phyloP scores from a whole-genome alignment of 2,113 vertebrate genomes.

The Otus sunia region DNA sequence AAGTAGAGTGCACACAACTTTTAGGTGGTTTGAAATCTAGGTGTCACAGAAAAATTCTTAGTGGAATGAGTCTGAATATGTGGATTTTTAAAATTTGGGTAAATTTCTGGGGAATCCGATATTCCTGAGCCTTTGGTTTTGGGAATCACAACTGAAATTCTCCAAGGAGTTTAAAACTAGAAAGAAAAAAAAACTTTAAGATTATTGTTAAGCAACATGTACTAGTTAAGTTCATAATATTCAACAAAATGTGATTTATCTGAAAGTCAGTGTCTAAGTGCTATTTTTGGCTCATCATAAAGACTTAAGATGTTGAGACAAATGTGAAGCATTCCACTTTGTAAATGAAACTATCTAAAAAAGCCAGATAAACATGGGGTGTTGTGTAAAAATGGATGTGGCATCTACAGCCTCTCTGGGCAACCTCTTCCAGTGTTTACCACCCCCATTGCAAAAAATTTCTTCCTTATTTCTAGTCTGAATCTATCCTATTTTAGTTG shows the following conservation, averaged over 20 bases:
- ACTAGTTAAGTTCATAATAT: neutral
- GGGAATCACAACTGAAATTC: neutral
- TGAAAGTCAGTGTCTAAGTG: neutral
- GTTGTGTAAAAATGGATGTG: neutral
- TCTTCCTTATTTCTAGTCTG: neutral
- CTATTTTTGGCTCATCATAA: neutral
- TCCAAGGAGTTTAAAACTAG: neutral
- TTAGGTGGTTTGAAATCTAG: neutral
- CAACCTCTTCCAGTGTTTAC: neutral
- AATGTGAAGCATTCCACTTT: rapidly evolving
- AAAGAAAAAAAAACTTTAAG: neutral
- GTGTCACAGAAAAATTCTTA: neutral
- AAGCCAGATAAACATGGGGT: rapidly evolving
- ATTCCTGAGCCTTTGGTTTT: neutral
- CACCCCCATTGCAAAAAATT: neutral
- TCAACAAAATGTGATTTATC: neutral
- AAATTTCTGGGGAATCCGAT: neutral
- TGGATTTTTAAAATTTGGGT: neutral
- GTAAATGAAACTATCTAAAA: neutral
- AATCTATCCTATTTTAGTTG: neutral
- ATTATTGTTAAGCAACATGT: neutral
- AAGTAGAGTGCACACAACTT: neutral
- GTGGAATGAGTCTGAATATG: neutral
- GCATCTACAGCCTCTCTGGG: neutral
- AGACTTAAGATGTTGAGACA: neutral